Evolutionary conservation across 2,888 invertebrate genomes (phyloP), one percentile per base, ranked within the genome.

Genomic region (Agriopis aurantiaria): DNA sequence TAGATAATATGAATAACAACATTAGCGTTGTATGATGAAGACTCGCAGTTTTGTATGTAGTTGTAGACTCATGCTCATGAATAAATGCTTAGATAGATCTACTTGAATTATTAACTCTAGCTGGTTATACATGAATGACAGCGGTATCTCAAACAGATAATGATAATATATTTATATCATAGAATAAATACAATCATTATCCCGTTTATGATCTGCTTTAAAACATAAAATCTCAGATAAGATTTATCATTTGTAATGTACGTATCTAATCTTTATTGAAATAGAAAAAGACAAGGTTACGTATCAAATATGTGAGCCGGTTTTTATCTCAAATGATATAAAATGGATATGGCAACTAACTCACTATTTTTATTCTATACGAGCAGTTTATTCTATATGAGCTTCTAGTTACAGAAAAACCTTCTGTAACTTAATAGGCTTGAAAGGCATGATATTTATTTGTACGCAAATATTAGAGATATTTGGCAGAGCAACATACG

Each of bases 211-310:
- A 78, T 71, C 75, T 79, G 78, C 78, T 80, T 79, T 83, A 81
- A 81, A 83, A 85, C 80, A 83, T 76, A 77, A 79, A 85, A 85
- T 83, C 78, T 79, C 73, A 82, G 79, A 85, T 85, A 83, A 82
- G 77, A 74, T 79, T 76, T 78, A 82, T 82, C 79, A 80, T 82
- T 77, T 82, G 78, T 81, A 78, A 80, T 79, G 78, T 75, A 65
- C 69, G 59, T 83, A 85, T 86, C 86, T 89, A 83, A 88, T 87
- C 86, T 85, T 80, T 75, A 81, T 85, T 82, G 78, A 82, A 85
- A 85, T 84, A 83, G 81, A 85, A 83, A 83, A 85, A 82, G 76
- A 80, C 81, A 82, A 84, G 82, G 82, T 80, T 80, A 78, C 79
- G 71, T 80, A 82, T 84, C 79, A 82, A 81, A 83, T 73, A 78